Evolutionary conservation across 2,797 vertebrate genomes (phyloP).

Genomic region (Rhinoraja longicauda): DNA sequence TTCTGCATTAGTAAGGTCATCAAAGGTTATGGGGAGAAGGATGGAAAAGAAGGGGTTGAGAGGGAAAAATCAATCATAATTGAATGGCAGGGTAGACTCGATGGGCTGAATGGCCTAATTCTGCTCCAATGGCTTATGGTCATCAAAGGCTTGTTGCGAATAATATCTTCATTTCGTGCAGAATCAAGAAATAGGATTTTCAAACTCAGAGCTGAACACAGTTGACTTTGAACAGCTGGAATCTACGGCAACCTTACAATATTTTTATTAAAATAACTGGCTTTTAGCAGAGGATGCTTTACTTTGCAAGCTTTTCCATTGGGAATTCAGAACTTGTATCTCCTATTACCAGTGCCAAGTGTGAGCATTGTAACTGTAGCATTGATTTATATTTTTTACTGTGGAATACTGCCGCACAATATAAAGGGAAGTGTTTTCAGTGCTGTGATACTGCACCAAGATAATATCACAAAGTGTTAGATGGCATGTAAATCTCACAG

Average conservation of each 20-base stretch:
- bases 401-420: too few species aligned
- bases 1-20: too few species aligned
- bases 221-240: not conserved
- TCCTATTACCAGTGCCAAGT: not conserved
- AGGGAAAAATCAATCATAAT: too few species aligned
- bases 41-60: too few species aligned
- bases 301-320: not conserved
- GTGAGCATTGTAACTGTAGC: not conserved
- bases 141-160: too few species aligned
- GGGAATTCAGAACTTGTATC: not conserved
- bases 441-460: too few species aligned
- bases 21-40: too few species aligned
- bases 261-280: not conserved
- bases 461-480: not conserved
- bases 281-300: not conserved
- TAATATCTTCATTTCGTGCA: too few species aligned
- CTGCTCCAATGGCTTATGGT: too few species aligned
- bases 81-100: too few species aligned
- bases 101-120: too few species aligned
- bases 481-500: not conserved
- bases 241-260: too few species aligned
- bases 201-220: not conserved
- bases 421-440: not conserved
- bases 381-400: not conserved
- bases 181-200: not conserved